Base-by-base conservation (phyloP, 2,888 invertebrate genomes). In the Rutpela maculata region DNA sequence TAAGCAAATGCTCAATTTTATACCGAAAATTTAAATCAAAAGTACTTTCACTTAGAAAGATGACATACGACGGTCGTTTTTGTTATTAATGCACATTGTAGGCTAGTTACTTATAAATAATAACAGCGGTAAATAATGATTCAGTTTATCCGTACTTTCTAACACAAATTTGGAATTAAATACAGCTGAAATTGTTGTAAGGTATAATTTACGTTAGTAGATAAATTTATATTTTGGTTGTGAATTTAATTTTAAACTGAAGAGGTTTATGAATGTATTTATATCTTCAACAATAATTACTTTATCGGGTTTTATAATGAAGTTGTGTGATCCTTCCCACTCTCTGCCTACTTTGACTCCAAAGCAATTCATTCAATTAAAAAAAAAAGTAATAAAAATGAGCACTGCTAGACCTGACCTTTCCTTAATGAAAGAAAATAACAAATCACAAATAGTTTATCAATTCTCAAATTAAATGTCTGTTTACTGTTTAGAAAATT, bases 361-460 rank as follows among this genome's bases (percentile, higher is more conserved):
- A 43, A 43, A 43, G 15, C 1, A 15, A 50, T 50, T 50, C 3
- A n/a, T 50, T 43, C 7, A 10, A 43, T 35, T 35, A 7, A 9
- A 35, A 35, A 35, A 35, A 43, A 43, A 15, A 12, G 43, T 1
- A 35, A 35, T 35, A 12, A 38, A 38, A 43, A 1, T 43, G 4
- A 1, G 12, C 12, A 43, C 43, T 43, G 43, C 1, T 43, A 15
- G 43, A 43, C 15, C 7, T 1, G 43, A 43, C 15, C 11, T 38
- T 43, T 12, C 43, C 12, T 50, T 50, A 6, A 50, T 5, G 50
- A 50, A 4, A 7, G 31, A 31, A 15, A 35, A 31, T 31, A 26
- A 62, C 3, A 59, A 59, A 59, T 22, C 59, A 19, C 59, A 19
- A 62, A 62, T 62, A n/a, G n/a, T 31, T n/a, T 26, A 17, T 62